Base-by-base conservation (phyloP, 2,113 vertebrate genomes). In the Lanius collurio region DNA sequence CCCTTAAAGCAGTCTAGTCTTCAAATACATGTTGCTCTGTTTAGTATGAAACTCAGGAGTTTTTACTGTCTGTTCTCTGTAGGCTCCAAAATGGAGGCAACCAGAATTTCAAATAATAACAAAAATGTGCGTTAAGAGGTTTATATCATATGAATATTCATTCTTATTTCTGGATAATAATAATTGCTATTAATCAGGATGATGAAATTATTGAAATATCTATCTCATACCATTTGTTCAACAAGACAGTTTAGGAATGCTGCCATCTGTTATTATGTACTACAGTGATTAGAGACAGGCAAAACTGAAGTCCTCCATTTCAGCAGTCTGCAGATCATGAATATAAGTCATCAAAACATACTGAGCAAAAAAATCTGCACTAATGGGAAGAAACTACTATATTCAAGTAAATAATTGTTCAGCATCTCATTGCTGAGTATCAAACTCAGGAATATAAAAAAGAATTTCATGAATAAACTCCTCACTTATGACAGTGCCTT, bases 241-340 rank as follows among this genome's bases (percentile, higher is more conserved):
- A 76, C 55, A 87, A 87, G 42, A 21, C 26, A 69, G 46, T 93
- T 93, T 68, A 85, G 70, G 63, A 95, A 71, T 89, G 82, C 46
- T 81, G n/a, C 49, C 81, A 85, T 94, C 81, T 91, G 74, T 78
- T 95, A 53, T 91, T 94, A 90, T 83, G 39, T 64, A 89, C 39
- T 86, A 76, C 62, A 85, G 57, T 53, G 49, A 83, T 68, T 46
- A 87, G 42, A 91, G 81, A 83, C 67, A 94, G 78, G 41, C 84
- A 83, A 94, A 95, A 93, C 59, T 62, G 53, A 63, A 87, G 52
- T 89, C 60, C 30, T 91, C 64, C 30, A 69, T 86, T 95, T 90
- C 55, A 95, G 41, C 60, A 95, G 47, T 47, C 35, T 89, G 47
- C 33, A 89, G 56, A 87, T 64, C 42, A 76, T 60, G 13, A 84